phyloP scores from a whole-genome alignment of 2,888 invertebrate species.

The Drosophila buzzatii region DNA sequence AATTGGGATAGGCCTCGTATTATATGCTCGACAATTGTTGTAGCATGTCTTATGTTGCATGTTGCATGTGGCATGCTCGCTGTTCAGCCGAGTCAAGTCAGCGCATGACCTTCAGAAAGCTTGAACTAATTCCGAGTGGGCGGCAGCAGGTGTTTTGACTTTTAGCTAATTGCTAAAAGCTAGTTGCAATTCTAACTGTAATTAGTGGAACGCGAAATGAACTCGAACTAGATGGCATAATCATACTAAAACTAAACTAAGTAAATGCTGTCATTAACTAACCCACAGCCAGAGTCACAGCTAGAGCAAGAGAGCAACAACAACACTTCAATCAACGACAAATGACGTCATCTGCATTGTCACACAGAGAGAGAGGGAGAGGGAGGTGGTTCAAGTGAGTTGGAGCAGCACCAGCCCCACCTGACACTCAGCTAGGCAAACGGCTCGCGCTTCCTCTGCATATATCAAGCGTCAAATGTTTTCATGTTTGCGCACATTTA shows the following conservation, averaged over 20 bases:
- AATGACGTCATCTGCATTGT: conserved; percentile 43
- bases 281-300: conserved; percentile 4
- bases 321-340: conserved; percentile 36
- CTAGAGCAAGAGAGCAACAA: conserved; percentile 8
- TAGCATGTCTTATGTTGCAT: not conserved
- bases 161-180: conserved; percentile 55
- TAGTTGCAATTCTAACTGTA: conserved; percentile 31
- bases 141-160: conserved; percentile 26
- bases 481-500: conserved; percentile 76
- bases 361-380: not conserved
- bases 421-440: conserved; percentile 20
- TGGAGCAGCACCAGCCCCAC: not conserved
- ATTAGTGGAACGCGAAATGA: conserved; percentile 37
- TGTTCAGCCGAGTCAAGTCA: conserved; percentile 30
- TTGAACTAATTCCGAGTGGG: not conserved
- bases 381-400: not conserved
- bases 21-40: conserved; percentile 10
- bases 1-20: not conserved
- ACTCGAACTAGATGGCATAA: conserved; percentile 26
- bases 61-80: conserved; percentile 40
- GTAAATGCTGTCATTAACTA: conserved; percentile 53
- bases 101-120: conserved; percentile 34
- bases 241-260: conserved; percentile 39
- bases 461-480: conserved; percentile 52
- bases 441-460: conserved; percentile 34